phyloP scores from a whole-genome alignment of 2,113 vertebrate genomes.

The Clarias magur region DNA sequence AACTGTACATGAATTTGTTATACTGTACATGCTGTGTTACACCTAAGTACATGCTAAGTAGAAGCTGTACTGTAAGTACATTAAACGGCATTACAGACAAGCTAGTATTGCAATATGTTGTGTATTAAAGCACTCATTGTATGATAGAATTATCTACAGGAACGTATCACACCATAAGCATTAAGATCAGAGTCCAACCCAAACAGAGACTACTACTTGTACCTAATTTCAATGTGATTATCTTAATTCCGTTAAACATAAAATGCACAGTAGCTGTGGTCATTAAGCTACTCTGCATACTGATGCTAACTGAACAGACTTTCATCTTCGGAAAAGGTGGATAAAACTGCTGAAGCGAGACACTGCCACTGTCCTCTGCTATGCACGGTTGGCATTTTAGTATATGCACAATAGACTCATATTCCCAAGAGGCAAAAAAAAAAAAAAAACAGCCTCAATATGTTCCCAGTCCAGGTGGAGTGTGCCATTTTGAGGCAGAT shows the following conservation, averaged over 20 bases:
- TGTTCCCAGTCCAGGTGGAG: slow-evolving; percentile 3
- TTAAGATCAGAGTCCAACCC: background rate
- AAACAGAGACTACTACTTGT: background rate
- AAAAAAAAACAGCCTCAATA: slow-evolving; percentile 32
- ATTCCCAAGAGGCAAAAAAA: background rate
- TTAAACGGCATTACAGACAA: background rate
- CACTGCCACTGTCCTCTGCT: background rate
- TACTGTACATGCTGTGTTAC: background rate
- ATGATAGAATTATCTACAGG: background rate
- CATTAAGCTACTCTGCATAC: background rate
- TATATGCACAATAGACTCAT: slow-evolving; percentile 1
- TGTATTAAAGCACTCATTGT: background rate
- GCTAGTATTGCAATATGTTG: background rate
- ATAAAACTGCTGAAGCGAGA: background rate
- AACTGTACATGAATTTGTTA: background rate
- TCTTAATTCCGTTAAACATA: background rate
- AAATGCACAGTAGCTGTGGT: background rate
- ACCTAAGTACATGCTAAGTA: background rate
- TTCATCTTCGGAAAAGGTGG: background rate
- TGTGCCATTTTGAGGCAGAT: background rate
- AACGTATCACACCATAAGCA: background rate
- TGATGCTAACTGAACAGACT: background rate
- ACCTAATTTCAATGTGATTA: background rate
- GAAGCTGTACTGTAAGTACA: slow-evolving; percentile 12
- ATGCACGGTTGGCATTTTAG: slow-evolving; percentile 8